phyloP scores from a whole-genome alignment of 2,888 invertebrate species.

The Zaprionus bogoriensis region DNA sequence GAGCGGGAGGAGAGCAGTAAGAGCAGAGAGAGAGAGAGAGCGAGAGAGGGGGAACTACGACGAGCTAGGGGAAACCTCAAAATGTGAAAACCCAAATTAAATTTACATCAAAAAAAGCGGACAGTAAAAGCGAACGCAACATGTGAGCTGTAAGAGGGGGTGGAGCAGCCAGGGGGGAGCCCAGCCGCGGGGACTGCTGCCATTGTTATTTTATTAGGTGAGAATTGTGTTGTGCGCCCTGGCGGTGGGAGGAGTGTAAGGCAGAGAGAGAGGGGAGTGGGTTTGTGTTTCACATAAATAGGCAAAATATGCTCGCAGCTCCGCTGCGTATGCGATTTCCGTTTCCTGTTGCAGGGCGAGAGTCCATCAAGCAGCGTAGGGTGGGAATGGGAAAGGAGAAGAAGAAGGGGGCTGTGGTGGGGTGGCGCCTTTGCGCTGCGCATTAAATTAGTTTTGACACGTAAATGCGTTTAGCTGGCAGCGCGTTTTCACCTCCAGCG shows the following conservation, averaged over 20 bases:
- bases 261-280: background rate
- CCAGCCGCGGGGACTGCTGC: conserved; percentile 34
- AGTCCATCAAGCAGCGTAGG: background rate
- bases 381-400: background rate
- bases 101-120: conserved; percentile 70
- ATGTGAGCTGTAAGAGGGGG: conserved; percentile 5
- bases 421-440: too few species aligned
- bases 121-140: conserved; percentile 16
- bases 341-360: conserved; percentile 41
- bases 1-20: background rate
- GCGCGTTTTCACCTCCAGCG: conserved; percentile 17
- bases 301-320: conserved; percentile 61
- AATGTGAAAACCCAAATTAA: conserved; percentile 76
- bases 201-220: conserved; percentile 78
- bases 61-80: conserved; percentile 69
- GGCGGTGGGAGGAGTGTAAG: background rate
- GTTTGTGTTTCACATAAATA: conserved; percentile 54
- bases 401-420: background rate
- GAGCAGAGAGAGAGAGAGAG: background rate
- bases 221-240: conserved; percentile 54
- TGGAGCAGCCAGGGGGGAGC: conserved; percentile 18
- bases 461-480: conserved; percentile 72
- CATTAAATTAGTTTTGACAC: conserved; percentile 78
- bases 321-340: conserved; percentile 58
- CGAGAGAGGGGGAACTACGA: background rate